Evolutionary conservation across 2,113 vertebrate genomes (phyloP), one percentile per base, ranked within the genome.

Genomic region (Gnathonemus longibarbis): DNA sequence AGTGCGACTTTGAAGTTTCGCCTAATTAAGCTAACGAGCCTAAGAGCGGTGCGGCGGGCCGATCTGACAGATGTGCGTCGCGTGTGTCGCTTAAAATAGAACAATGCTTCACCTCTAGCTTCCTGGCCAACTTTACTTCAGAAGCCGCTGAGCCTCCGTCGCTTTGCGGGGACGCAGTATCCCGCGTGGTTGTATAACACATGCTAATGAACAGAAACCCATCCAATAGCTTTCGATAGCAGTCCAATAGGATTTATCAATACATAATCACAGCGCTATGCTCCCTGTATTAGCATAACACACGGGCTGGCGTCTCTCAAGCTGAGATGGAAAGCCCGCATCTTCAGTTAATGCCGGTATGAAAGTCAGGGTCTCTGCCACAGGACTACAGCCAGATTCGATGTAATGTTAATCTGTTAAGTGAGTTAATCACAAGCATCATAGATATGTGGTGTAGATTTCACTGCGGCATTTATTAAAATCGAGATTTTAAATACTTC

Each of bases 21-120:
- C 92, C 94, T 94, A 94, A 95, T 95, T 94, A 95, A 93, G 94
- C 93, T 95, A 95, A 95, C 91, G 91, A 94, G 93, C 80, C 66
- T 87, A 92, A 94, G 92, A 94, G 93, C 92, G 90, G 93, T 90
- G 90, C 91, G 62, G 83, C 21, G 90, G 91, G 91, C 91, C 89
- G 91, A 94, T 94, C 93, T 92, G 89, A 91, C 90, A 90, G 90
- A 91, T 87, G 91, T 85, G 91, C 91, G 91, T 90, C 39, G 31
- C 27, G 15, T 4, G 39, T 84, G 31, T 27, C 39, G 49, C 84
- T 52, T 49, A 17, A 46, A 27, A 58, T 27, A n/a, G 84, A 70
- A 62, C 56, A 50, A 88, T 49, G 83, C 52, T 39, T 39, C 58
- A n/a, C 11, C 42, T 35, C 48, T 31, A 70, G n/a, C 45, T 49